Evolutionary conservation across 2,888 invertebrate species (phyloP).

Genomic region (Liposcelis brunnea): DNA sequence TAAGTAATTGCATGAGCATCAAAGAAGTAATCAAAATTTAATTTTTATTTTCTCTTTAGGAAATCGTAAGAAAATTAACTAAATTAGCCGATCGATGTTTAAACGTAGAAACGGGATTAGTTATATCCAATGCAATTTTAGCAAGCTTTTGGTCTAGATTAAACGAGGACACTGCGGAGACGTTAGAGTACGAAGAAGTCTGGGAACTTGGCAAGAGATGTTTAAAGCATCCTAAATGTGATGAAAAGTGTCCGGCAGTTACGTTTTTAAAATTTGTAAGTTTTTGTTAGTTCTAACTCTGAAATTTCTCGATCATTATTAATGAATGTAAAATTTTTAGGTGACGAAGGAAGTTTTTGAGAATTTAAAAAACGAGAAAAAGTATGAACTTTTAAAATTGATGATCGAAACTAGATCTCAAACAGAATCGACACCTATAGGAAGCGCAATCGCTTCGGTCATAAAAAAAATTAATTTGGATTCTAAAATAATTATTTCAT

Average conservation of each 20-base stretch:
- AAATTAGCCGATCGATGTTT: conserved; percentile 14
- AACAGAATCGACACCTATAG: conserved; percentile 40
- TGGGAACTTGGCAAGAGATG: conserved; percentile 16
- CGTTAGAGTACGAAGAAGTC: conserved; percentile 13
- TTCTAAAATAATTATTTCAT: conserved; percentile 32
- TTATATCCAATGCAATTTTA: conserved; percentile 11
- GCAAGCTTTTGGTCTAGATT: conserved; percentile 33
- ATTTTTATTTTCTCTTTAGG: conserved; percentile 13
- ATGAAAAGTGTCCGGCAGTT: conserved; percentile 27
- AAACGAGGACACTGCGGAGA: conserved; percentile 28
- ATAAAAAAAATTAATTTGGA: conserved; percentile 49
- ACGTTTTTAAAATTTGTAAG: conserved; percentile 32
- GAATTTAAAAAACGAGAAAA: conserved; percentile 14
- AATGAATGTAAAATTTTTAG: conserved; percentile 14
- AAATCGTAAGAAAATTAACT: conserved; percentile 14
- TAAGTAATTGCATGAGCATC: no score
- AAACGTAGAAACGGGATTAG: background rate
- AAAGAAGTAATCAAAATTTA: no score
- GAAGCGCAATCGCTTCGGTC: conserved; percentile 39
- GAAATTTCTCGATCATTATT: background rate
- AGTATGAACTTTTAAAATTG: conserved; percentile 15
- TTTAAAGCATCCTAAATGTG: conserved; percentile 14
- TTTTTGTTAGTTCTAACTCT: background rate
- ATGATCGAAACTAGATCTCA: conserved; percentile 16
- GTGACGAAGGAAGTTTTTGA: conserved; percentile 18